A percentile compares a stretch with the other conserved stretches of the same genome.
Conservation (phyloP, 1,140 invertebrate genomes). For the Euglossa dilemma region DNA sequence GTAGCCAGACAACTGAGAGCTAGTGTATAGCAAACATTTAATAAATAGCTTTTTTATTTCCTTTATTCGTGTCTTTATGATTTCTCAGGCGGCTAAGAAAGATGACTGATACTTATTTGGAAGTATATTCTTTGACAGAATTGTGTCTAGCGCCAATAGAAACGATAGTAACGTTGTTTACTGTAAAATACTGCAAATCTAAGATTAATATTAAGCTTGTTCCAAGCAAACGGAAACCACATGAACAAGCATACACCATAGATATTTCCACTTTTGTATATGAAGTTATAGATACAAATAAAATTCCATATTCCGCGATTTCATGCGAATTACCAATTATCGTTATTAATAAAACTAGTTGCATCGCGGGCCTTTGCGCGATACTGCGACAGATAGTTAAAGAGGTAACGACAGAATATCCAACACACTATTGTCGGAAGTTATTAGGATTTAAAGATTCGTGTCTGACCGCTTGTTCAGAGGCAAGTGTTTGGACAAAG, state of each 20-base stretch:
- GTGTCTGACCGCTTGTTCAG: constrained; percentile 91
- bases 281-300: constrained; percentile 63
- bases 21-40: constrained; percentile 70
- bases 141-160: constrained; percentile 78
- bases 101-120: constrained; percentile 77
- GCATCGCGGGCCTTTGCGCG: constrained; percentile 87
- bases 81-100: constrained; percentile 25
- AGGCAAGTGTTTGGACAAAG: constrained; percentile 94
- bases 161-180: constrained; percentile 76
- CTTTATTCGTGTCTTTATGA: neutral
- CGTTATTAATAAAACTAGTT: constrained; percentile 83
- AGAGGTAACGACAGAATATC: constrained; percentile 56
- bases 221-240: constrained; percentile 35
- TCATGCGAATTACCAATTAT: constrained; percentile 84
- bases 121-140: constrained; percentile 69
- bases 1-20: constrained; percentile 84
- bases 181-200: constrained; percentile 78
- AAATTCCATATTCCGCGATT: constrained; percentile 73
- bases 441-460: constrained; percentile 90
- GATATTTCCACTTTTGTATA: constrained; percentile 70
- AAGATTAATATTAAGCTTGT: constrained; percentile 71
- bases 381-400: constrained; percentile 87
- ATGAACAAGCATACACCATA: constrained; percentile 67
- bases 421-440: constrained; percentile 78
- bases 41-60: constrained; percentile 1